Evolutionary conservation across 2,797 vertebrate species (phyloP), one percentile per base, ranked within the genome.

Genomic region (Naso thynnoides): DNA sequence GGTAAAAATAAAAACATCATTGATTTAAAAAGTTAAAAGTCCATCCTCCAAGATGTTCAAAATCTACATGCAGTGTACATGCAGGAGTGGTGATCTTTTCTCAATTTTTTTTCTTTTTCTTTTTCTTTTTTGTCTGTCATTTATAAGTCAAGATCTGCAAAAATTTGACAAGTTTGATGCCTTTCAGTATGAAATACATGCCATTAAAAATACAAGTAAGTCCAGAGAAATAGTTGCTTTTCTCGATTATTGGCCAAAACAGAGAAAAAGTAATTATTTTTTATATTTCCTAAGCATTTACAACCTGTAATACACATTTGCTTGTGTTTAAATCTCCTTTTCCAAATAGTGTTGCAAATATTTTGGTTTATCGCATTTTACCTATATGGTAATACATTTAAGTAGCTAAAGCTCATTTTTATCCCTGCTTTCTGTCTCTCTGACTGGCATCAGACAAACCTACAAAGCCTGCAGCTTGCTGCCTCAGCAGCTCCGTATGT

Each of bases 401-500:
- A 4, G 23, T 19, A 14, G 15, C 38, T 26, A 49, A 13, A 44
- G 49, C 61, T 67, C 48, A 36, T 55, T 61, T 78, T 41, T 6
- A 41, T 63, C 36, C 27, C 52, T 62, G 48, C 50, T 79, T 54
- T 4, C 42, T 42, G 61, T 63, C 54, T 49, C 52, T 81, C 48
- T 23, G 65, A 47, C 64, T 79, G 65, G 62, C 62, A 70, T 57
- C 73, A 65, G 52, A 57, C 72, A 57, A 67, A 74, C 63, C 21
- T 60, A 72, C 76, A 84, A 83, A 85, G 80, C 58, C 77, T 48
- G 21, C 62, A 59, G 67, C 47, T 19, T 82, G 89, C 89, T 86
- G 84, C 66, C 75, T 91, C 91, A 91, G 86, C 89, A 90, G 78
- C 66, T 81, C 79, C 61, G 65, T 55, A 55, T 61, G 24, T 87